Base-by-base conservation (phyloP, 2,888 invertebrate species). In the Aleiodes testaceus region DNA sequence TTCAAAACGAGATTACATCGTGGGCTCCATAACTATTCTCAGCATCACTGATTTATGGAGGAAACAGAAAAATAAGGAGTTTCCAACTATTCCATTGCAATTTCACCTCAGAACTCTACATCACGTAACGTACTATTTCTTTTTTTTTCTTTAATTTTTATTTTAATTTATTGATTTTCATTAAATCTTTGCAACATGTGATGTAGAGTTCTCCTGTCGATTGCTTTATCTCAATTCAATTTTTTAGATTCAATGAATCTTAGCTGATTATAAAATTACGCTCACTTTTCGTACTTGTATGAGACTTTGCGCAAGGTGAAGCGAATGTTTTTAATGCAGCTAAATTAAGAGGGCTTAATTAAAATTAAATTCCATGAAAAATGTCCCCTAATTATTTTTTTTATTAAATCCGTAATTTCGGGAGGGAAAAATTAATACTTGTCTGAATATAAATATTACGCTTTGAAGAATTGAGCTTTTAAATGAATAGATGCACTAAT, bases 331-430 rank as follows among this genome's bases (percentile, higher is more conserved):
- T 16, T 11, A 55, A 30, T 11, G 14, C 45, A 55, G 44, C 26
- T 22, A 30, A 7, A 66, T 42, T 16, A 30, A 1, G 9, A 6
- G 36, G 36, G 36, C 36, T n/a, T 50, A 6, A 30, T 44, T 7
- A 11, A 12, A 3, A 26, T 22, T 5, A 44, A 36, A 53, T 30
- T 59, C 79, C 74, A 20, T 76, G 77, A 22, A 72, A 80, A 68
- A 79, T 82, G 42, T 76, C 77, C 70, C 82, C 80, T 77, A 83
- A 83, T n/a, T 49, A 4, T 79, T 67, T 80, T 82, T 63, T 82
- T 80, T 76, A 36, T 9, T 36, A 9, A 36, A 36, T 9, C 36
- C 36, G 36, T 81, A 82, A 72, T 82, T 82, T 76, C 82, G 82
- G 82, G 82, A 81, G 76, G 78, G 78, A 50, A 50, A 66, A 59